Evolutionary conservation across 2,113 vertebrate genomes (phyloP).

Genomic region (Chunga burmeisteri): DNA sequence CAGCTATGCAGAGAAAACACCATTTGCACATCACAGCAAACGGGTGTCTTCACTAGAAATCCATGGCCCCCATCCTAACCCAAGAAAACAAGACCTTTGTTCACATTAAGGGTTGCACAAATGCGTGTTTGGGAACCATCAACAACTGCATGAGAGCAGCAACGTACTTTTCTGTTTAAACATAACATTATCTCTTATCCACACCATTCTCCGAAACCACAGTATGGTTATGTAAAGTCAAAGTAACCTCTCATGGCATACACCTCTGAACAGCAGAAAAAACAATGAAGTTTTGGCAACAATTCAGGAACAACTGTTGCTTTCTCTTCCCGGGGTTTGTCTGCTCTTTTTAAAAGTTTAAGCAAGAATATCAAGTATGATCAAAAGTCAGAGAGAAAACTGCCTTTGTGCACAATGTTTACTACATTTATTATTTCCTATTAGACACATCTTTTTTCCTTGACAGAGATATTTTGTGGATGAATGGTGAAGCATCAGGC

Average conservation of each 20-base stretch:
- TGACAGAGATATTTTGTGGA: not conserved
- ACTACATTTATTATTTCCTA: not conserved
- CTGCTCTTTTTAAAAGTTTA: not conserved
- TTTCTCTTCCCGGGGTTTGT: not conserved
- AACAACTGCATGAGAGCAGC: not conserved
- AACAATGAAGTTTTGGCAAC: not conserved
- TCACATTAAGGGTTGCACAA: not conserved
- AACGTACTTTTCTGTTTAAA: not conserved
- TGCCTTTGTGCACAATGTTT: not conserved
- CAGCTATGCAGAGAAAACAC: not conserved
- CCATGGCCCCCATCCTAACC: not conserved
- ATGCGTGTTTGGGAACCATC: accelerated
- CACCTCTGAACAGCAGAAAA: not conserved
- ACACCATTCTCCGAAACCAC: not conserved
- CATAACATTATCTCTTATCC: not conserved
- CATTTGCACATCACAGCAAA: not conserved
- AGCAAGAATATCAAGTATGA: not conserved
- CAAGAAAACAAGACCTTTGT: not conserved
- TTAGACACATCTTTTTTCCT: not conserved
- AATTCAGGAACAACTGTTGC: not conserved
- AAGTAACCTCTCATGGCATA: not conserved
- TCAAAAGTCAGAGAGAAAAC: not conserved
- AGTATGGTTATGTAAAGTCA: not conserved
- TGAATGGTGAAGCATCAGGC: not conserved
- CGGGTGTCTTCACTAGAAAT: not conserved